A percentile compares a stretch with the other conserved stretches of the same genome.
Evolutionary conservation across 2,113 vertebrate genomes (phyloP).

Genomic region (Dromaius novaehollandiae): DNA sequence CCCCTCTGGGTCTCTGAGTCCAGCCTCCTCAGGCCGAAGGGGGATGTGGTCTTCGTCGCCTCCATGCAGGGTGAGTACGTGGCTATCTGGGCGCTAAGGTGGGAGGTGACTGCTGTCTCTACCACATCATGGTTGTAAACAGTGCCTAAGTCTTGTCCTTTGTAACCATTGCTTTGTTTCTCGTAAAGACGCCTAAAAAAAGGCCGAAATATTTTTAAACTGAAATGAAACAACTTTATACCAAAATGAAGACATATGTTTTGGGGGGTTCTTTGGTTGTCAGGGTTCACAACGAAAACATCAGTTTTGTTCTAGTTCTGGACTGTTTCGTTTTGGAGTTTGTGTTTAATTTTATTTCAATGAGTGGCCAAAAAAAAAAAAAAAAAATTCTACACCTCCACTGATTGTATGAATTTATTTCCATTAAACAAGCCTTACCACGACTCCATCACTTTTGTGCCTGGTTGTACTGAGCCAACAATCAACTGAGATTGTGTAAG

Average conservation of each 20-base stretch:
- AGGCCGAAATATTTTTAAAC: background rate
- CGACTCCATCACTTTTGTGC: background rate
- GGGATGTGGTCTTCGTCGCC: background rate
- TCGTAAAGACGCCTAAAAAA: background rate
- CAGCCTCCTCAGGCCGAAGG: background rate
- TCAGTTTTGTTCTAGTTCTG: background rate
- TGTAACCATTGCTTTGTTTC: background rate
- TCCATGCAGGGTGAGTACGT: accelerated
- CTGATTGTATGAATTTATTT: background rate
- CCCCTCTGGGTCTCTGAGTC: background rate
- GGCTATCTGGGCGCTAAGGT: accelerated
- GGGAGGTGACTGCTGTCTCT: background rate
- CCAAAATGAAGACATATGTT: background rate
- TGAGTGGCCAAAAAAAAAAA: background rate
- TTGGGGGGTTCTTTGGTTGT: background rate
- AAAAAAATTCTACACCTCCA: too few relatives aligned
- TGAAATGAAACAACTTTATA: background rate
- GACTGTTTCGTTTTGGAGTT: background rate
- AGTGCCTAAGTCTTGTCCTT: background rate
- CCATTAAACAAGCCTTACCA: background rate
- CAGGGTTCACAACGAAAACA: background rate
- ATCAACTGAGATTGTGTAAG: background rate
- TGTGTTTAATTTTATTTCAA: background rate
- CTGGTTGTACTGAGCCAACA: background rate
- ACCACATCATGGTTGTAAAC: background rate